Conservation (phyloP, 2,888 invertebrate genomes). For the Cetonia aurata region DNA sequence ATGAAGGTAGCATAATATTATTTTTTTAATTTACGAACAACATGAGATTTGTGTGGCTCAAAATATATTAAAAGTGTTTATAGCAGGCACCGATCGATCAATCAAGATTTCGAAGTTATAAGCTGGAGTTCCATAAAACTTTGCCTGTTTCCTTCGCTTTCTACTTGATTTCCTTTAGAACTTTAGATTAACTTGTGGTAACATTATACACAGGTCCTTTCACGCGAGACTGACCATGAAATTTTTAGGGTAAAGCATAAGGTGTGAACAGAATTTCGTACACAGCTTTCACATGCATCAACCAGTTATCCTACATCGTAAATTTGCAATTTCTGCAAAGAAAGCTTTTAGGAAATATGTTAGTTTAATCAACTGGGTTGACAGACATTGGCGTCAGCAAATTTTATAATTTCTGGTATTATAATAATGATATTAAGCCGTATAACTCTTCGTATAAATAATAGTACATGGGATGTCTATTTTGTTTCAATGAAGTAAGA, state of each 20-base stretch:
- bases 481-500: no score
- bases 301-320: background rate
- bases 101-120: conserved; percentile 11
- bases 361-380: no score
- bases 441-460: no score
- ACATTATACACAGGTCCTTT: background rate
- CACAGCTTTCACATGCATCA: background rate
- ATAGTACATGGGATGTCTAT: no score
- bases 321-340: background rate
- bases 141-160: background rate
- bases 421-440: no score
- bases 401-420: no score
- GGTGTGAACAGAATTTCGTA: background rate
- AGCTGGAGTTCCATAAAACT: conserved; percentile 2
- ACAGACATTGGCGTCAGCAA: no score
- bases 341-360: background rate
- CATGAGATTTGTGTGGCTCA: background rate
- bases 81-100: conserved; percentile 5
- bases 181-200: background rate
- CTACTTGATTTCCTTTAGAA: conserved; percentile 8
- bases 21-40: no score
- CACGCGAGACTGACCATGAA: conserved; percentile 11
- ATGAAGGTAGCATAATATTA: no score
- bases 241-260: background rate
- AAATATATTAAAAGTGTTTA: conserved; percentile 1